Conservation (phyloP, 2,888 invertebrate genomes). For the Drosophila meridiana region DNA sequence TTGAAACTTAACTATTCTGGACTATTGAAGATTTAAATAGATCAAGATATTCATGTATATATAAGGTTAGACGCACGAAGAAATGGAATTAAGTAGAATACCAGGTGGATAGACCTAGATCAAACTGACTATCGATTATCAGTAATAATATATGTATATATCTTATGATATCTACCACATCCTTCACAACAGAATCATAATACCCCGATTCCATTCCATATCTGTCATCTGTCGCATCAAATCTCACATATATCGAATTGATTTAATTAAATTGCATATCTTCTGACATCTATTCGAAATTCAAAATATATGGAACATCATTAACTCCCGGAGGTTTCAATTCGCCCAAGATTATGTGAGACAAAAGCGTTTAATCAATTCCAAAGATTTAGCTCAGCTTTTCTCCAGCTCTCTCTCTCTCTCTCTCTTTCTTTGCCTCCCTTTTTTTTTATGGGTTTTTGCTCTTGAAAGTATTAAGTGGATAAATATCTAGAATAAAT, state of each 20-base stretch:
- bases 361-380: conserved; percentile 11
- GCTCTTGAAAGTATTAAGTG: conserved; percentile 21
- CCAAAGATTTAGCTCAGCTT: conserved; percentile 14
- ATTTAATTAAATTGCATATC: conserved; percentile 10
- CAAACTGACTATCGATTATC: background rate
- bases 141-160: background rate
- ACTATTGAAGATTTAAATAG: no score
- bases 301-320: conserved; percentile 6
- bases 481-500: conserved; percentile 3
- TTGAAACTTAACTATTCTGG: no score
- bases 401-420: background rate
- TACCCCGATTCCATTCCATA: background rate
- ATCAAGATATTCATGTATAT: no score
- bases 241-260: background rate
- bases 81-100: background rate
- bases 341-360: background rate
- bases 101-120: background rate
- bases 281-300: background rate
- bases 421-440: background rate
- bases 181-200: background rate
- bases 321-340: background rate
- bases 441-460: background rate
- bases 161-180: no score
- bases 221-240: background rate
- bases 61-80: no score